A percentile compares a stretch with the other conserved stretches of the same genome.
Evolutionary conservation across 2,888 invertebrate genomes (phyloP).

Genomic region (Heliconius ismenius): DNA sequence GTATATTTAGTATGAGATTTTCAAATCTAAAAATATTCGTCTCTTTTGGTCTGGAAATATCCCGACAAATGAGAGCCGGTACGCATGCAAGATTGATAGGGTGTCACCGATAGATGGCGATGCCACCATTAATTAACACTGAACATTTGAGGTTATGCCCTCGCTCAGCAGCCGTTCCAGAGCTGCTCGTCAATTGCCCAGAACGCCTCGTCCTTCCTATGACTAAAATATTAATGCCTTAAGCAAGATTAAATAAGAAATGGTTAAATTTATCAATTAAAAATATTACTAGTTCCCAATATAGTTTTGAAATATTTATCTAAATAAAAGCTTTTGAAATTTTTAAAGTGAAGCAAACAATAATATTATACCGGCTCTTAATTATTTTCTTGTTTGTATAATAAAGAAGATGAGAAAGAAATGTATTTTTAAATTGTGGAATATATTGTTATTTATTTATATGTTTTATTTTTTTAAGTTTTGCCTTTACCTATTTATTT

Average conservation of each 20-base stretch:
- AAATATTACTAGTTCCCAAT: neutral
- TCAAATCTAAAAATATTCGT: constrained; percentile 12
- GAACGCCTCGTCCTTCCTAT: constrained; percentile 45
- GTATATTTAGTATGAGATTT: neutral
- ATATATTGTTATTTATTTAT: neutral
- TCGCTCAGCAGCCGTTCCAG: constrained; percentile 52
- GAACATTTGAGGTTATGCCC: constrained; percentile 54
- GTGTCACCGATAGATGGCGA: constrained; percentile 74
- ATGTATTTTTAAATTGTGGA: too few relatives aligned
- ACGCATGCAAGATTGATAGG: constrained; percentile 67
- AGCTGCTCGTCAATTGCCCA: constrained; percentile 64
- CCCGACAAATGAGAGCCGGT: constrained; percentile 57
- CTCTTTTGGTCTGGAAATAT: constrained; percentile 42
- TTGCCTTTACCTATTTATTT: too few relatives aligned
- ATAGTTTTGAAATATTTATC: neutral
- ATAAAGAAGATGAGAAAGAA: too few relatives aligned
- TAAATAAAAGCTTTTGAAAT: neutral
- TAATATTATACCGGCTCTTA: too few relatives aligned
- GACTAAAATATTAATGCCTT: constrained; percentile 30
- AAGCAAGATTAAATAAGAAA: neutral
- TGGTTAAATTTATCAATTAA: neutral
- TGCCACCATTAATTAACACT: constrained; percentile 71
- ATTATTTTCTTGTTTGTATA: too few relatives aligned
- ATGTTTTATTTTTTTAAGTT: neutral
- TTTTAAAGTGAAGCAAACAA: neutral